Base-by-base conservation (phyloP, 2,797 vertebrate species). In the Holocentrus rufus region DNA sequence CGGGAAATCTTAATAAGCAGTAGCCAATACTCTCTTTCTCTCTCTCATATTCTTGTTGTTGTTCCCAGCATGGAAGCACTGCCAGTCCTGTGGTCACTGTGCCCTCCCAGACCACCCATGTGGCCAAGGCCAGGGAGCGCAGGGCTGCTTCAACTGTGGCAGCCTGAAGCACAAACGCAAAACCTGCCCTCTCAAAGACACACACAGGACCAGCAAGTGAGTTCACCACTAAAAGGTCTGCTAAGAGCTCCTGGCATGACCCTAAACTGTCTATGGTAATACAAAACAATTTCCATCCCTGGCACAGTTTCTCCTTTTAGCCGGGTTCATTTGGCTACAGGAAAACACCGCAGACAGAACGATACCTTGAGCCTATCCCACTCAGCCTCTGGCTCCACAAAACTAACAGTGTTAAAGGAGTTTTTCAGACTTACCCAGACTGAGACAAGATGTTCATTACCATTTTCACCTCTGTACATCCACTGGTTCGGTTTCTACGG, bases 21-120 rank as follows among this genome's bases (percentile, higher is more conserved):
- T 11, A n/a, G 42, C 46, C 20, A 57, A 42, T 10, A 10, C 18
- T 31, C 50, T 2, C 20, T 13, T 14, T 34, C 23, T 53, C 20
- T 13, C 14, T 34, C 23, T 53, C 9, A 7, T 15, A n/a, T 20
- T 47, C 58, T 34, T 2, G 23, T 1, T 5, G 39, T 23, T n/a
- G 5, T 81, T 83, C 61, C 4, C 60, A 99, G 98, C 98, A 3
- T 99, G 97, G 97, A 86, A 67, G 74, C 98, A 98, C 88, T 99
- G 98, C 77, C 67, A 49, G 47, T 46, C 68, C 2, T 99, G 98
- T 65, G 86, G 67, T 14, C 92, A 66, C 75, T 99, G 98, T 9
- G 90, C 93, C 54, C 94, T 98, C 14, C 92, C 92, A 0, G 92
- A 87, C 64, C 97, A 99, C 77, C 79, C 91, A 0, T 99, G 97